These are phyloP conservation scores for Phalacrocorax aristotelis DNA, from an alignment of 2,113 vertebrate species.

Conservation along the genomic window DNA sequence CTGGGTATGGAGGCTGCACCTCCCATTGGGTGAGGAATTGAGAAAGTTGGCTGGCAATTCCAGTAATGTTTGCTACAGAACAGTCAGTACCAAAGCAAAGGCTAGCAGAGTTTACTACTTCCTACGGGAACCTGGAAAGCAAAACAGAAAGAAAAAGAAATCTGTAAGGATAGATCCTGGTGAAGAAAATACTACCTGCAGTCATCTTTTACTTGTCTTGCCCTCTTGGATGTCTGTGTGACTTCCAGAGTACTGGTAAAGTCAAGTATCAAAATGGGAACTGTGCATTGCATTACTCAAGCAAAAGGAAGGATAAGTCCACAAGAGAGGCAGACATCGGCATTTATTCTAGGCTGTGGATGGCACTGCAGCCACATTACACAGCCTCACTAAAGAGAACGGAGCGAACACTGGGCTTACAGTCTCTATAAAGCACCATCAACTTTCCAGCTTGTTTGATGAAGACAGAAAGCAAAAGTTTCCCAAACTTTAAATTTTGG, in stretches of 20 bases:
- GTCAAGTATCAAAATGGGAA: background rate
- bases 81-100: slow-evolving; percentile 68
- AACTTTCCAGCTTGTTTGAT: background rate
- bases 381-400: background rate
- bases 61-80: slow-evolving; percentile 69
- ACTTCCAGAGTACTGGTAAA: background rate
- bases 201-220: background rate
- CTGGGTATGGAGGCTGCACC: background rate
- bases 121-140: slow-evolving; percentile 72
- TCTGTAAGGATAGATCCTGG: background rate
- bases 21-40: background rate
- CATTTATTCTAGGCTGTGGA: background rate
- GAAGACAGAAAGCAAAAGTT: background rate
- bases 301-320: background rate
- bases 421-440: background rate
- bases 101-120: slow-evolving; percentile 68
- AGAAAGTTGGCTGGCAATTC: slow-evolving; percentile 53
- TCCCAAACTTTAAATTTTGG: background rate
- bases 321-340: background rate
- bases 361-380: background rate
- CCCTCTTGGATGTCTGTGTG: background rate
- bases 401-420: background rate
- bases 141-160: slow-evolving; percentile 18
- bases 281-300: background rate
- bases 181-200: background rate